These are phyloP conservation scores for Ophioderma brevispina DNA, from an alignment of 35 echinoderm and acorn worm genomes.

Conservation along the genomic window DNA sequence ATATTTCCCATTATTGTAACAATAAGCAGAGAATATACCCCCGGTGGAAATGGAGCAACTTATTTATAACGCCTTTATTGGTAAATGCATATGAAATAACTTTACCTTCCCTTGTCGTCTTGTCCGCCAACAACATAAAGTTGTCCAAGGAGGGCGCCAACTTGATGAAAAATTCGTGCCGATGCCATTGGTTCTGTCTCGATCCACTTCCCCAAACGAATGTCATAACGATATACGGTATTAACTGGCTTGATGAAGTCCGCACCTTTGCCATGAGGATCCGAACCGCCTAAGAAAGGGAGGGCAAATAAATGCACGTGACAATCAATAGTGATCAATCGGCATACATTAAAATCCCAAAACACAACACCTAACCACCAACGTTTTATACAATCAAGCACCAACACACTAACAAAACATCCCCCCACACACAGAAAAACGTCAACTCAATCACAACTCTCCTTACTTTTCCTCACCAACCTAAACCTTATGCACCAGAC, in stretches of 20 bases:
- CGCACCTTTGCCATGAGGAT: conserved; percentile 13
- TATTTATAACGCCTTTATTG: background rate
- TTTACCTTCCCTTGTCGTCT: conserved; percentile 53
- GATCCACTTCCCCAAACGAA: conserved; percentile 28
- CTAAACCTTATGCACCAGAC: too few species aligned
- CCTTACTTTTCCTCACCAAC: too few species aligned
- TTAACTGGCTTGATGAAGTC: conserved; percentile 29
- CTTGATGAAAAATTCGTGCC: conserved; percentile 49
- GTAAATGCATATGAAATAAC: background rate
- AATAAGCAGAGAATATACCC: background rate
- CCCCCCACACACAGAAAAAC: too few species aligned
- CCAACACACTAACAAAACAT: too few species aligned
- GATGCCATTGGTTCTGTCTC: background rate
- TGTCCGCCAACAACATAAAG: conserved; percentile 72
- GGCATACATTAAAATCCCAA: too few species aligned
- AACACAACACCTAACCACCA: too few species aligned
- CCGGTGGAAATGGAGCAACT: background rate
- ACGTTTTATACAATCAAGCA: too few species aligned
- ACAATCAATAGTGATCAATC: too few species aligned
- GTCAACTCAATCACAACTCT: too few species aligned
- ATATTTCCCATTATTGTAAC: background rate
- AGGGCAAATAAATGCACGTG: background rate
- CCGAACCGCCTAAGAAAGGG: conserved; percentile 24
- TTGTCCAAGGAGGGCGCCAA: conserved; percentile 59
- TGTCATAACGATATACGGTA: conserved; percentile 18